Evolutionary conservation across 2,888 invertebrate genomes (phyloP).

Genomic region (Noctua fimbriata): DNA sequence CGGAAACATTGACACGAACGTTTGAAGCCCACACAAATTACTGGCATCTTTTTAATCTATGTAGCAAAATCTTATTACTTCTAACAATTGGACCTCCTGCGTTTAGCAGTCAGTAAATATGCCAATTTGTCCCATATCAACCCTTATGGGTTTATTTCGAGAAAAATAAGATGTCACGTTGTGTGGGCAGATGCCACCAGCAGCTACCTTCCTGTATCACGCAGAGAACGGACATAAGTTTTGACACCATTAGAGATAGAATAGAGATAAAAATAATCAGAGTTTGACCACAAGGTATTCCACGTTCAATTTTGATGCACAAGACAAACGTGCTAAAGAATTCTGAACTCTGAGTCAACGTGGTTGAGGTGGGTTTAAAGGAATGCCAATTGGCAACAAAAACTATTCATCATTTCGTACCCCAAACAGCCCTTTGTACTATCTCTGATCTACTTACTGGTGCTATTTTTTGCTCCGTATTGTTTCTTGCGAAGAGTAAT

Average conservation of each 20-base stretch:
- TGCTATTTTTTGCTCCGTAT: constrained; percentile 83
- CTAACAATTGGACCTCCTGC: constrained; percentile 84
- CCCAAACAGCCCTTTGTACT: constrained; percentile 84
- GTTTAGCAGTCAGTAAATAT: constrained; percentile 73
- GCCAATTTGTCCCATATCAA: constrained; percentile 85
- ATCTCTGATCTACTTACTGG: constrained; percentile 88
- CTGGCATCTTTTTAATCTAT: constrained; percentile 68
- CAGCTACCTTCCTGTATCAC: constrained; percentile 88
- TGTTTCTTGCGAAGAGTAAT: constrained; percentile 81
- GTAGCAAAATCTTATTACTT: constrained; percentile 74
- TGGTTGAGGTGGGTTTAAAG: constrained; percentile 24
- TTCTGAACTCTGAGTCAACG: constrained; percentile 58
- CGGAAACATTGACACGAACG: constrained; percentile 72
- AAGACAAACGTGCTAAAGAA: constrained; percentile 46
- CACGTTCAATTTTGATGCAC: constrained; percentile 60
- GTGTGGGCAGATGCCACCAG: constrained; percentile 86
- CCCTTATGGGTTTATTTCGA: constrained; percentile 77
- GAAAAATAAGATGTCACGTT: constrained; percentile 85
- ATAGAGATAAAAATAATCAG: constrained; percentile 87
- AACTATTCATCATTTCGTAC: constrained; percentile 83
- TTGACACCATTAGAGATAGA: constrained; percentile 88
- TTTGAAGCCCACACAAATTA: constrained; percentile 70
- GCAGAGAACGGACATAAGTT: constrained; percentile 87
- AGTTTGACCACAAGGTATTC: constrained; percentile 82
- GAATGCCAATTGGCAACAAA: constrained; percentile 72